A percentile compares a stretch with the other conserved stretches of the same genome.
Conservation (phyloP, 2,113 vertebrate species). For the Acanthochromis polyacanthus region DNA sequence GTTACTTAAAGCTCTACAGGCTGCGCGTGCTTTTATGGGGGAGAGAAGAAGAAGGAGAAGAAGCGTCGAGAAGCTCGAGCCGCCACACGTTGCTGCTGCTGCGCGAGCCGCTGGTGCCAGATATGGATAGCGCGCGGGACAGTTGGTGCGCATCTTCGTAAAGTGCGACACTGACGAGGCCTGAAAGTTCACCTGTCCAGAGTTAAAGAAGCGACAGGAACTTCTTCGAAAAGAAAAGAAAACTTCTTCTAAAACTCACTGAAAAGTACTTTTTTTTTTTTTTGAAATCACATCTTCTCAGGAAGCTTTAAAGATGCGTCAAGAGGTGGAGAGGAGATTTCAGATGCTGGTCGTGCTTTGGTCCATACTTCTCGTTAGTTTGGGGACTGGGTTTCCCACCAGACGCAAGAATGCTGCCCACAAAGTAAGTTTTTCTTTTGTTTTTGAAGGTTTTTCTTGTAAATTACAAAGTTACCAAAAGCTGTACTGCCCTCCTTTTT, state of each 20-base stretch:
- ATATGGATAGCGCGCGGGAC: slow-evolving; percentile 70
- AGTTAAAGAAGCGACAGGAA: neutral
- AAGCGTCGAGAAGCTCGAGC: slow-evolving; percentile 43
- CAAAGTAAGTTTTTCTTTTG: slow-evolving; percentile 77
- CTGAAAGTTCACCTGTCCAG: neutral
- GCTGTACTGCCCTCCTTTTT: too few species aligned
- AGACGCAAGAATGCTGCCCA: slow-evolving; percentile 76
- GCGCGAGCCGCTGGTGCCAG: slow-evolving; percentile 56
- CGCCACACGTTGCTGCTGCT: slow-evolving; percentile 54
- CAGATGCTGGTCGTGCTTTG: slow-evolving; percentile 79
- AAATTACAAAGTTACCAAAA: too few species aligned
- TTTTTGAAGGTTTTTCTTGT: neutral
- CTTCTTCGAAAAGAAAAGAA: neutral
- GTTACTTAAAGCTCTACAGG: slow-evolving; percentile 59
- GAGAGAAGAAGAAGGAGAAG: slow-evolving; percentile 30
- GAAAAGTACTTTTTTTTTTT: slow-evolving; percentile 21
- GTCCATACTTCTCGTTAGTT: slow-evolving; percentile 75
- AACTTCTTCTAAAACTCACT: neutral
- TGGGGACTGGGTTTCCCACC: slow-evolving; percentile 83
- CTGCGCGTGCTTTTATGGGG: slow-evolving; percentile 50
- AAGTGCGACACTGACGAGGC: slow-evolving; percentile 48
- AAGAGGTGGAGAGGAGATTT: slow-evolving; percentile 70
- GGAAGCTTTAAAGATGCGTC: slow-evolving; percentile 77
- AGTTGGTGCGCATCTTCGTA: slow-evolving; percentile 73
- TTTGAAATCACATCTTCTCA: neutral